A percentile compares a stretch with the other conserved stretches of the same genome.
Evolutionary conservation across 2,797 vertebrate genomes (phyloP).

Genomic region (Discoglossus pictus): DNA sequence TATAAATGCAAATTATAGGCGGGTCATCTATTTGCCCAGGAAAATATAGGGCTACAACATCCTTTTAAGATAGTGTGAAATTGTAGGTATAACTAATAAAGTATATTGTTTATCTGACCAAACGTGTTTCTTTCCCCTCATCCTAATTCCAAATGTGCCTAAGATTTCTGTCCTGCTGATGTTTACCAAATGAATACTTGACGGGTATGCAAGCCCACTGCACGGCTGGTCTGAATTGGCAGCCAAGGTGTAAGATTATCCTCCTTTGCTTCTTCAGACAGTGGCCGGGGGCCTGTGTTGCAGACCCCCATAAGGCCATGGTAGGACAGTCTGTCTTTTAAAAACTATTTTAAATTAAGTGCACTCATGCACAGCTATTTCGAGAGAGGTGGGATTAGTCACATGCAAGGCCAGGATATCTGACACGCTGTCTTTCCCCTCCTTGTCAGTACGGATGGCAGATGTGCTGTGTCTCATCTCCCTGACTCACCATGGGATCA

Average conservation of each 20-base stretch:
- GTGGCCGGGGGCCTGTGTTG: not conserved
- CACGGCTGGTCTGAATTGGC: constrained; percentile 10
- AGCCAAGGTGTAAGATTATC: constrained; percentile 20
- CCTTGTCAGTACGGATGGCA: constrained; percentile 27
- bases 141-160: not conserved
- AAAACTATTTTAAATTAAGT: constrained; percentile 40
- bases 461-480: constrained; percentile 23
- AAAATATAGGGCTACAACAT: too few relatives aligned
- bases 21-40: too few relatives aligned
- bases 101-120: too few relatives aligned
- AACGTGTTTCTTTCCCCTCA: not conserved
- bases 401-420: constrained; percentile 38
- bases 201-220: too few relatives aligned
- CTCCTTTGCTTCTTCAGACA: constrained; percentile 11
- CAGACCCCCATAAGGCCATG: constrained; percentile 17
- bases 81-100: too few relatives aligned
- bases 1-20: too few relatives aligned
- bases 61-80: too few relatives aligned
- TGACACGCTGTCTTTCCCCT: constrained; percentile 29
- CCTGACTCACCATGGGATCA: too few relatives aligned
- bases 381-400: constrained; percentile 43
- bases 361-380: constrained; percentile 42
- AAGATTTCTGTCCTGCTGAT: constrained; percentile 29
- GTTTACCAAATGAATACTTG: not conserved
- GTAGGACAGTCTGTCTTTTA: constrained; percentile 30